Conservation (phyloP, 1,140 invertebrate species). For the Bombus cullumanus region DNA sequence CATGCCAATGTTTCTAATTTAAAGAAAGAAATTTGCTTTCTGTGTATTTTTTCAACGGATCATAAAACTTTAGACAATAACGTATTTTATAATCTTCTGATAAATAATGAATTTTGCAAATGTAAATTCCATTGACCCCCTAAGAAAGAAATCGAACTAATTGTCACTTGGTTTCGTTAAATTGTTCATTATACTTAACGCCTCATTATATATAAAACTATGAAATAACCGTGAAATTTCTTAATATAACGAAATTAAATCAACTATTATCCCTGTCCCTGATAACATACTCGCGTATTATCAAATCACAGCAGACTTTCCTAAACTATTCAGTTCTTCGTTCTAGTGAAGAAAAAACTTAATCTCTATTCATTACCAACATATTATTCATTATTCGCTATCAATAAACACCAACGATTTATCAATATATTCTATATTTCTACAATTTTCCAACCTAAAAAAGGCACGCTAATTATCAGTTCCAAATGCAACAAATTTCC, state of each 20-base stretch:
- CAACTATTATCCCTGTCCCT: background rate
- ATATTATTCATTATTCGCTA: background rate
- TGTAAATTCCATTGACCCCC: no score
- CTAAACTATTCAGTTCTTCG: background rate
- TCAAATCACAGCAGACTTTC: conserved; percentile 34
- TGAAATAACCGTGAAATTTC: background rate
- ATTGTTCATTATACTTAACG: background rate
- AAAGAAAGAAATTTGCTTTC: no score
- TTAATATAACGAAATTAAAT: background rate
- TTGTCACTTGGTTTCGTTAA: background rate
- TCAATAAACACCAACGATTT: conserved; percentile 16
- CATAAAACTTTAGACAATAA: no score
- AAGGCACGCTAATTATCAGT: conserved; percentile 29
- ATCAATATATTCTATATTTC: conserved; percentile 16
- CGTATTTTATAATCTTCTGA: background rate
- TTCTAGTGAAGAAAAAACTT: conserved; percentile 8
- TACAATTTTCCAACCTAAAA: conserved; percentile 10
- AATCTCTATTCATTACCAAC: background rate
- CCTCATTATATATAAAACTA: background rate
- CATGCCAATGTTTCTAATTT: no score
- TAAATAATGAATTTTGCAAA: background rate
- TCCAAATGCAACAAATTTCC: conserved; percentile 1
- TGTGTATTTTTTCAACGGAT: no score
- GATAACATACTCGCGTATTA: conserved; percentile 22
- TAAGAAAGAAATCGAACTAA: background rate